Conservation (phyloP, 2,797 vertebrate species). For the Ptychadena robeensis region DNA sequence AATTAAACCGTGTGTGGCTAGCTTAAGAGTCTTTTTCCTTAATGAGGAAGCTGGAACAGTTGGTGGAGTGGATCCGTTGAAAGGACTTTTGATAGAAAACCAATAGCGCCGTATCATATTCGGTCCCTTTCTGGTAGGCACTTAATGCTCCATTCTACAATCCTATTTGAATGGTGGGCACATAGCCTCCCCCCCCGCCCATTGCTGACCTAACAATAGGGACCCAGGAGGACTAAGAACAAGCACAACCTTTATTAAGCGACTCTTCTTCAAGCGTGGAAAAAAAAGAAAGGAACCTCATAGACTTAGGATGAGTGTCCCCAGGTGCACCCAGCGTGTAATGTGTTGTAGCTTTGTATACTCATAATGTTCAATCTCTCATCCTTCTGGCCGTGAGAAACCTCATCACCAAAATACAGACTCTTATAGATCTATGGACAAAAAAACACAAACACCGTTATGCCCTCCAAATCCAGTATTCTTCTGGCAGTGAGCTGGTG, state of each 20-base stretch:
- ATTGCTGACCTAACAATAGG: slow-evolving; percentile 61
- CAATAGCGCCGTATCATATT: slow-evolving; percentile 54
- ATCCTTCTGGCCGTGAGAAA: too few species aligned
- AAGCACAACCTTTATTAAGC: not conserved
- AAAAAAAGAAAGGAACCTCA: not conserved
- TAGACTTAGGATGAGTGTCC: not conserved
- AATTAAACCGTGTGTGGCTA: too few species aligned
- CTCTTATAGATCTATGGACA: too few species aligned
- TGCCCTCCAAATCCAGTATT: too few species aligned
- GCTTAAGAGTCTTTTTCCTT: not conserved
- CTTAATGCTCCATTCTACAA: slow-evolving; percentile 62
- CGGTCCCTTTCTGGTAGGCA: slow-evolving; percentile 58
- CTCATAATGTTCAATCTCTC: too few species aligned
- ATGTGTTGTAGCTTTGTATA: too few species aligned
- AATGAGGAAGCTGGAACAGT: slow-evolving; percentile 24
- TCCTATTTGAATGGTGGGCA: slow-evolving; percentile 68
- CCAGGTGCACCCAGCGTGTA: too few species aligned
- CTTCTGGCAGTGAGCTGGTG: too few species aligned
- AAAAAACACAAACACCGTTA: too few species aligned
- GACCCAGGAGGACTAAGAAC: slow-evolving; percentile 57
- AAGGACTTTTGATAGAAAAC: slow-evolving; percentile 54
- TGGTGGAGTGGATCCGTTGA: slow-evolving; percentile 30
- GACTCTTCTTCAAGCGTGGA: not conserved
- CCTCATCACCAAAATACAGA: too few species aligned
- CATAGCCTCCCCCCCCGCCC: slow-evolving; percentile 50